Evolutionary conservation across 2,113 vertebrate genomes (phyloP).

Genomic region (Mola mola): DNA sequence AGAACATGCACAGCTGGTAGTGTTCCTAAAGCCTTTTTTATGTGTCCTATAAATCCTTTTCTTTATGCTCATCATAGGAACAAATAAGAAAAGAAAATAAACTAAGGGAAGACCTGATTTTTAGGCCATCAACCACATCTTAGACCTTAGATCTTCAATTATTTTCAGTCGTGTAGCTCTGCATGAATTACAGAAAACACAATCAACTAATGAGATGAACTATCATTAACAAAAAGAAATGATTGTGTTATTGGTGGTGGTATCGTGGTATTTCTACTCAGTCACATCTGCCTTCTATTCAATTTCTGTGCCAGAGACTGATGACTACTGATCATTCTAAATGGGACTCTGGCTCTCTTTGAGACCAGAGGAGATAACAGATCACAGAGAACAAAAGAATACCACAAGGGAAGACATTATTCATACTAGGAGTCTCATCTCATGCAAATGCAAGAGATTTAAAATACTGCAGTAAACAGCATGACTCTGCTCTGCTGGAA

Average conservation of each 20-base stretch:
- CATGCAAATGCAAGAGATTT: conserved; percentile 48
- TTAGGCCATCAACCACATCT: too few relatives aligned
- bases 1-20: too few relatives aligned
- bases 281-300: conserved; percentile 12
- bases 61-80: too few relatives aligned
- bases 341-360: conserved; percentile 17
- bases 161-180: too few relatives aligned
- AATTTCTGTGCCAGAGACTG: conserved; percentile 6
- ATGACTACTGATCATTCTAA: conserved; percentile 18
- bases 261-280: neutral
- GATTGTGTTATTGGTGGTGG: too few relatives aligned
- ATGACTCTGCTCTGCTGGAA: conserved; percentile 51
- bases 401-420: conserved; percentile 56
- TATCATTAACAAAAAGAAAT: neutral
- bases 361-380: conserved; percentile 27
- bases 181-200: too few relatives aligned
- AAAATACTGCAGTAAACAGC: conserved; percentile 61
- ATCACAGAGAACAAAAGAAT: conserved; percentile 46
- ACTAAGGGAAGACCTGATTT: too few relatives aligned
- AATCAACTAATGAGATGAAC: too few relatives aligned
- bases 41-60: too few relatives aligned
- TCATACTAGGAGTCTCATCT: conserved; percentile 53
- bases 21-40: too few relatives aligned
- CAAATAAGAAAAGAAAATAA: too few relatives aligned
- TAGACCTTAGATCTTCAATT: too few relatives aligned